These are phyloP conservation scores for Himalopsyche phryganea DNA, from an alignment of 1,140 invertebrate species.

Conservation along the genomic window DNA sequence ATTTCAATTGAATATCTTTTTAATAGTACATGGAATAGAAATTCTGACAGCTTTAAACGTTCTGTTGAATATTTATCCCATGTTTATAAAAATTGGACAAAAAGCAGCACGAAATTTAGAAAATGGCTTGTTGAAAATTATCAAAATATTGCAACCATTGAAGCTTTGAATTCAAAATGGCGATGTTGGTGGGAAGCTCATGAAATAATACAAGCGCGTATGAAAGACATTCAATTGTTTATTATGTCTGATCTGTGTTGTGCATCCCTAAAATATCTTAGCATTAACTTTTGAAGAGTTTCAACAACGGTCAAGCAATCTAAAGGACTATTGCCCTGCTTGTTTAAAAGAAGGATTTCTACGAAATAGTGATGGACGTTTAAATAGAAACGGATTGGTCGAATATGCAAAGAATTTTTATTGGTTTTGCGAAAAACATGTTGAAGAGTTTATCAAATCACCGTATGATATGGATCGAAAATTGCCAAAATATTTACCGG, in stretches of 20 bases:
- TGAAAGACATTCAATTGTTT: constrained; percentile 41
- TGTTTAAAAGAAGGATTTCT: constrained; percentile 50
- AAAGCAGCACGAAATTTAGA: constrained; percentile 38
- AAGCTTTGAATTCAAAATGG: constrained; percentile 50
- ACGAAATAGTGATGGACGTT: constrained; percentile 41
- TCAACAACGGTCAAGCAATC: constrained; percentile 46
- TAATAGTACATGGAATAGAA: too few species aligned
- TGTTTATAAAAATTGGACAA: constrained; percentile 46
- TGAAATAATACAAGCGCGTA: constrained; percentile 37
- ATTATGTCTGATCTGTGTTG: constrained; percentile 40
- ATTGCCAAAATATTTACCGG: constrained; percentile 52
- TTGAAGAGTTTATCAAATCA: constrained; percentile 42
- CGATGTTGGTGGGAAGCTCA: constrained; percentile 46
- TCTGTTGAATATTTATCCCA: constrained; percentile 40
- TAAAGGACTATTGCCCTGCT: constrained; percentile 53
- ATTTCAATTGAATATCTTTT: constrained; percentile 43
- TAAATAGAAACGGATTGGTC: constrained; percentile 52
- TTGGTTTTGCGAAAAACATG: constrained; percentile 56
- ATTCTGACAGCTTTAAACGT: too few species aligned
- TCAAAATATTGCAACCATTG: constrained; percentile 47
- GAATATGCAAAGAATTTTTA: constrained; percentile 53
- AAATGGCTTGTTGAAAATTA: constrained; percentile 51
- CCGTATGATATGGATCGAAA: constrained; percentile 43
- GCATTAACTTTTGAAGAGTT: constrained; percentile 54
- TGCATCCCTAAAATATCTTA: constrained; percentile 42